A percentile compares a stretch with the other conserved stretches of the same genome.
These are phyloP conservation scores for Griposia aprilina DNA, from an alignment of 2,888 invertebrate genomes.

Conservation along the genomic window DNA sequence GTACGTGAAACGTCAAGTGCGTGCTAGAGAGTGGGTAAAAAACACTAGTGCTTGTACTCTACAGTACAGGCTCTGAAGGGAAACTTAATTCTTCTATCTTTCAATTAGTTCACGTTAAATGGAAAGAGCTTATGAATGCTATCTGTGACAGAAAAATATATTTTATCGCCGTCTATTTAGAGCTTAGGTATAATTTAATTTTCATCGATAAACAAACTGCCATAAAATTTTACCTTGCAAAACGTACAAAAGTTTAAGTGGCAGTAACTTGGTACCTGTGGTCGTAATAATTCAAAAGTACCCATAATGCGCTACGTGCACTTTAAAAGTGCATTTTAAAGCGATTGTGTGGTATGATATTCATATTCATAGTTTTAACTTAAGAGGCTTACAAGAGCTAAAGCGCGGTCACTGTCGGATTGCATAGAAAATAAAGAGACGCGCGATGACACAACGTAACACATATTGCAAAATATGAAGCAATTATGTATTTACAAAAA, in stretches of 20 bases:
- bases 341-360: background rate
- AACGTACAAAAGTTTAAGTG: slow-evolving; percentile 37
- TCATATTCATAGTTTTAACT: slow-evolving; percentile 21
- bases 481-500: too few relatives aligned
- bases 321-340: slow-evolving; percentile 23
- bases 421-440: too few relatives aligned
- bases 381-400: too few relatives aligned
- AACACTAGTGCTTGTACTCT: too few relatives aligned
- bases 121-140: background rate
- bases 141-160: background rate
- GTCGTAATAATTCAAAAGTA: slow-evolving; percentile 43
- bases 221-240: slow-evolving; percentile 20
- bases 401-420: too few relatives aligned
- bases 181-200: background rate
- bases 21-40: too few relatives aligned
- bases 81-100: background rate
- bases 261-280: slow-evolving; percentile 10
- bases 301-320: slow-evolving; percentile 22
- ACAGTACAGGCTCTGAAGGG: too few relatives aligned
- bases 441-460: too few relatives aligned
- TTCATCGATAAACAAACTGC: background rate
- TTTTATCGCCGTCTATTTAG: background rate
- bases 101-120: background rate
- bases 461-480: too few relatives aligned
- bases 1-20: too few relatives aligned